phyloP scores from a whole-genome alignment of 2,113 vertebrate species.

The Nannospalax galili region DNA sequence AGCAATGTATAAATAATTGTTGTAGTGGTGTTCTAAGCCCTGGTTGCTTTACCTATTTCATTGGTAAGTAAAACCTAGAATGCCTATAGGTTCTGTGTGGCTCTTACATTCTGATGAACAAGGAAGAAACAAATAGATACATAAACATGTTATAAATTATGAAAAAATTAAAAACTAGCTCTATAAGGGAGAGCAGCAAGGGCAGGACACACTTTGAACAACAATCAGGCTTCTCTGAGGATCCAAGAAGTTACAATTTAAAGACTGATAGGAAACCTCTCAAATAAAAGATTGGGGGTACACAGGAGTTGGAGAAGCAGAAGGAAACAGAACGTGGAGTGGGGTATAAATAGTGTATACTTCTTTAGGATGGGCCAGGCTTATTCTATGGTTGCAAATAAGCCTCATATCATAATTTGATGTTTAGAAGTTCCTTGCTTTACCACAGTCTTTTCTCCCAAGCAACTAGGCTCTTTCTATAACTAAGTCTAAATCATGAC shows the following conservation, averaged over 20 bases:
- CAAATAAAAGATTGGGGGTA: not conserved
- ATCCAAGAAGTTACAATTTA: not conserved
- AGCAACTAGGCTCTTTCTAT: not conserved
- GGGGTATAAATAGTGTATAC: not conserved
- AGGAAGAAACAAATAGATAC: conserved; percentile 13
- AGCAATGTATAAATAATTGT: too few relatives aligned
- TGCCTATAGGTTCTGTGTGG: not conserved
- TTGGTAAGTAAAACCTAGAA: not conserved
- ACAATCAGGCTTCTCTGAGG: not conserved
- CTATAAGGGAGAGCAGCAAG: not conserved
- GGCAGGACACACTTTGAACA: not conserved
- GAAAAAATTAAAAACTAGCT: not conserved
- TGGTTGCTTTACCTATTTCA: not conserved
- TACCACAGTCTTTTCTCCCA: not conserved
- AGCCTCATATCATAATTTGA: not conserved
- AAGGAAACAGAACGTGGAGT: not conserved
- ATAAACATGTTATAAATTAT: conserved; percentile 27
- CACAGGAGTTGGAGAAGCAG: not conserved
- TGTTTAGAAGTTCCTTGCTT: not conserved
- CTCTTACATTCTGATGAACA: not conserved
- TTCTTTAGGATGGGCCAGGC: not conserved
- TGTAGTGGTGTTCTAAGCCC: not conserved
- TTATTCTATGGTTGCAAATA: not conserved
- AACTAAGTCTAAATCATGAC: not conserved
- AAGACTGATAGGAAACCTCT: conserved; percentile 8